Percentiles rank a stretch among this genome's conserved stretches.
These are phyloP conservation scores for Coilia nasus DNA, from an alignment of 2,797 vertebrate genomes.

Conservation along the genomic window DNA sequence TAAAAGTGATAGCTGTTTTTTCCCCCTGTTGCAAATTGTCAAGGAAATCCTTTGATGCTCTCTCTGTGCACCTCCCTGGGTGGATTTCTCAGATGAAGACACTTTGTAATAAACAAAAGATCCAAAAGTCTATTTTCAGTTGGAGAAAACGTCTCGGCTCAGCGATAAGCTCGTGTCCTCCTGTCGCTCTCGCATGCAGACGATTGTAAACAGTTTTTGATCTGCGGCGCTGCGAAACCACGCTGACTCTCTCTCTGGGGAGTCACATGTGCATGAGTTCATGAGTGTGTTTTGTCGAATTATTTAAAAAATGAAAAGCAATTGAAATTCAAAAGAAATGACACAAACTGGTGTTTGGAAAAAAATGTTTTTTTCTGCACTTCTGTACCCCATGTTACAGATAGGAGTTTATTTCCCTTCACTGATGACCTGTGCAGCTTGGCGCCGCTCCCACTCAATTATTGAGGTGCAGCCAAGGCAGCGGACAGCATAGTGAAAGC, in stretches of 20 bases:
- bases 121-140: conserved; percentile 32
- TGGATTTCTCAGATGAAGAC: conserved; percentile 14
- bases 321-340: conserved; percentile 41
- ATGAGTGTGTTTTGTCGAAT: conserved; percentile 30
- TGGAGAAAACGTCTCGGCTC: conserved; percentile 31
- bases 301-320: not conserved
- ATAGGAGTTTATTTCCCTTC: conserved; percentile 30
- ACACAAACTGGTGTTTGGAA: conserved; percentile 30
- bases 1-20: not conserved
- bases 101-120: conserved; percentile 15
- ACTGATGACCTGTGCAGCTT: conserved; percentile 42
- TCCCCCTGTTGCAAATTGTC: not conserved
- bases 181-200: conserved; percentile 25
- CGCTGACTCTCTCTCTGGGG: conserved; percentile 30
- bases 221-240: conserved; percentile 7
- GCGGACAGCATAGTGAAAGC: conserved; percentile 42
- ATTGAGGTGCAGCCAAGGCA: conserved; percentile 19
- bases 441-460: conserved; percentile 37
- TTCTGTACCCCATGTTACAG: not conserved
- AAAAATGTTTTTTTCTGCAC: not conserved
- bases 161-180: conserved; percentile 31
- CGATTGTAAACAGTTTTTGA: conserved; percentile 29
- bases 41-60: not conserved
- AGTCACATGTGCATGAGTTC: conserved; percentile 36
- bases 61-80: not conserved